Conservation (phyloP, 1,140 invertebrate species). For the Drosophila dunni region DNA sequence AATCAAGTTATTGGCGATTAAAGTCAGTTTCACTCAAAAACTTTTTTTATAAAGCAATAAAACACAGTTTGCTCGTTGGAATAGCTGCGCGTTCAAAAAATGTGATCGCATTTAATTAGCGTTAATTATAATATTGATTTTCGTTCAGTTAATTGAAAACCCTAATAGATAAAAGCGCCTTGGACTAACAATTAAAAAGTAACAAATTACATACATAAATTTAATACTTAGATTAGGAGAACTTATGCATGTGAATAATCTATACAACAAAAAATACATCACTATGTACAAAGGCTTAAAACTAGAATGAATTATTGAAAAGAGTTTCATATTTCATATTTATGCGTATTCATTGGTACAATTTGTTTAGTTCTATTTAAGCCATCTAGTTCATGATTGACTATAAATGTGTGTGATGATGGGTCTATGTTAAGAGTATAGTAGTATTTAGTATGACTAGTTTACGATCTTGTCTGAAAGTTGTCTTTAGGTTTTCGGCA, state of each 20-base stretch:
- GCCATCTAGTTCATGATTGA: constrained; percentile 21
- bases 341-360: constrained; percentile 26
- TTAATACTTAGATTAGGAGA: constrained; percentile 55
- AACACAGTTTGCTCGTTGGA: constrained; percentile 3
- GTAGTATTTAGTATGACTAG: constrained; percentile 59
- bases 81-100: constrained; percentile 15
- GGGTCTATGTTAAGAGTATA: constrained; percentile 6
- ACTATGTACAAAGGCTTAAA: constrained; percentile 68
- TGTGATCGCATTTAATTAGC: constrained; percentile 48
- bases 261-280: constrained; percentile 57
- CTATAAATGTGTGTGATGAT: constrained; percentile 26
- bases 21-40: neutral
- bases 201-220: constrained; percentile 67
- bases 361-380: constrained; percentile 27
- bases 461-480: constrained; percentile 46
- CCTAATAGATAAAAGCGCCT: constrained; percentile 71
- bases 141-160: constrained; percentile 61
- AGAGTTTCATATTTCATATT: constrained; percentile 38
- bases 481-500: constrained; percentile 57
- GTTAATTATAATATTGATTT: constrained; percentile 57
- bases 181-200: constrained; percentile 72
- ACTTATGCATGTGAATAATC: constrained; percentile 51
- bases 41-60: neutral
- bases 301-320: constrained; percentile 38
- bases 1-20: too few relatives aligned